These are phyloP conservation scores for Colossoma macropomum DNA, from an alignment of 2,113 vertebrate species.

Conservation along the genomic window DNA sequence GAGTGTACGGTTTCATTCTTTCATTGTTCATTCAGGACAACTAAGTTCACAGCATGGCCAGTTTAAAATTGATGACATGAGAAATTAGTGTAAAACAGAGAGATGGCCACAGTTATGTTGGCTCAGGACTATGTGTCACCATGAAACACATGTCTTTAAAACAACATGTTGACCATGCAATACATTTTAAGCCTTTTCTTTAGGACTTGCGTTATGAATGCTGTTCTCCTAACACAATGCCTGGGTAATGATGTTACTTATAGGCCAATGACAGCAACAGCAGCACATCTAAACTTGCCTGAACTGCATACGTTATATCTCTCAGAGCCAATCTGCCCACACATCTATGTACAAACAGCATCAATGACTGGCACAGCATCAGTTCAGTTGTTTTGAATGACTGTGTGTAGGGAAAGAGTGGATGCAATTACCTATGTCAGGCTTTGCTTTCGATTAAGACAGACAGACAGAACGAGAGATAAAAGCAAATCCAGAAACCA, in stretches of 20 bases:
- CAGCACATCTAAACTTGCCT: not conserved
- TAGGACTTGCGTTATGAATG: not conserved
- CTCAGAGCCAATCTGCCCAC: not conserved
- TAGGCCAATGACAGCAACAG: not conserved
- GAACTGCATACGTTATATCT: not conserved
- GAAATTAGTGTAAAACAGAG: slow-evolving; percentile 19
- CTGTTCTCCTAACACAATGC: not conserved
- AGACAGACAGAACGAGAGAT: not conserved
- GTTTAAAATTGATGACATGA: slow-evolving; percentile 36
- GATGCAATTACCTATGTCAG: slow-evolving; percentile 10
- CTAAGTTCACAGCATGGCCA: slow-evolving; percentile 20
- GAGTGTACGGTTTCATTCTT: not conserved
- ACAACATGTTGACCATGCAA: slow-evolving; percentile 8
- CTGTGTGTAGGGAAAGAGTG: not conserved
- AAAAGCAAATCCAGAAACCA: slow-evolving; percentile 41
- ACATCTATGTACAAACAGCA: not conserved
- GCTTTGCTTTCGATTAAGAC: slow-evolving; percentile 9
- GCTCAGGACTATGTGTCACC: not conserved
- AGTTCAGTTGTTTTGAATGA: not conserved
- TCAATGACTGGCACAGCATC: not conserved
- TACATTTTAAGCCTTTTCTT: not conserved
- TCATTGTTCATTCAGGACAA: slow-evolving; percentile 13
- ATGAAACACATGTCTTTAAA: slow-evolving; percentile 25
- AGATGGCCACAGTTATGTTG: slow-evolving; percentile 19
- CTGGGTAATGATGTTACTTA: slow-evolving; percentile 4